These are phyloP conservation scores for Helleia helle DNA, from an alignment of 2,888 invertebrate genomes.

Conservation along the genomic window DNA sequence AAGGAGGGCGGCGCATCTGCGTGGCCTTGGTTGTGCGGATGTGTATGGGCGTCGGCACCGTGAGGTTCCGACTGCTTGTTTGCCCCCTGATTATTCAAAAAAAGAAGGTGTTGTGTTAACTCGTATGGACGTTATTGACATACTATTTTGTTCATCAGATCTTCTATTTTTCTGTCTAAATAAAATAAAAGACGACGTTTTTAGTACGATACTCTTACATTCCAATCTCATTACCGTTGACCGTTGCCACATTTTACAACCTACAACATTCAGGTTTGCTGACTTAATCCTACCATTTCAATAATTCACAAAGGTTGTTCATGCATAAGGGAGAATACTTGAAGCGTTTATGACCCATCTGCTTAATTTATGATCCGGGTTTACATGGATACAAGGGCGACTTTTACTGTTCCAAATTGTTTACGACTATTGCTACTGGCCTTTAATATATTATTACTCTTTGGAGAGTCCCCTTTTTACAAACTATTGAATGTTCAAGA, in stretches of 20 bases:
- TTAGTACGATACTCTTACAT: too few relatives aligned
- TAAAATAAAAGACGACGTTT: too few relatives aligned
- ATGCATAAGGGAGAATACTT: slow-evolving; percentile 14
- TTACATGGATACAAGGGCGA: slow-evolving; percentile 14
- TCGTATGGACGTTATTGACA: too few relatives aligned
- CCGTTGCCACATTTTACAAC: neutral
- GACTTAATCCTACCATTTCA: slow-evolving; percentile 15
- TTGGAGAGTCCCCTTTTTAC: neutral
- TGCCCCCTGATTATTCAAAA: too few relatives aligned
- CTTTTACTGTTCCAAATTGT: slow-evolving; percentile 14
- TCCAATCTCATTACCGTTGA: neutral
- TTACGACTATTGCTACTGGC: slow-evolving; percentile 12
- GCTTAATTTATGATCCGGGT: slow-evolving; percentile 22
- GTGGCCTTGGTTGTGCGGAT: too few relatives aligned
- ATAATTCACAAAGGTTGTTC: slow-evolving; percentile 18
- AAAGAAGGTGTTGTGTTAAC: too few relatives aligned
- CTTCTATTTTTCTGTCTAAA: too few relatives aligned
- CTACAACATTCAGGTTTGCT: neutral
- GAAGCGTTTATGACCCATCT: slow-evolving; percentile 22
- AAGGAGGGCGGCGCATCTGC: too few relatives aligned
- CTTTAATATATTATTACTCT: neutral
- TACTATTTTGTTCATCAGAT: too few relatives aligned
- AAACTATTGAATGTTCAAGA: neutral
- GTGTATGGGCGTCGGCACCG: too few relatives aligned
- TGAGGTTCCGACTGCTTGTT: too few relatives aligned